Percentiles rank a stretch among this genome's conserved stretches.
These are phyloP conservation scores for Trididemnum clinides DNA, from an alignment of 23 tunicate species.

Conservation along the genomic window DNA sequence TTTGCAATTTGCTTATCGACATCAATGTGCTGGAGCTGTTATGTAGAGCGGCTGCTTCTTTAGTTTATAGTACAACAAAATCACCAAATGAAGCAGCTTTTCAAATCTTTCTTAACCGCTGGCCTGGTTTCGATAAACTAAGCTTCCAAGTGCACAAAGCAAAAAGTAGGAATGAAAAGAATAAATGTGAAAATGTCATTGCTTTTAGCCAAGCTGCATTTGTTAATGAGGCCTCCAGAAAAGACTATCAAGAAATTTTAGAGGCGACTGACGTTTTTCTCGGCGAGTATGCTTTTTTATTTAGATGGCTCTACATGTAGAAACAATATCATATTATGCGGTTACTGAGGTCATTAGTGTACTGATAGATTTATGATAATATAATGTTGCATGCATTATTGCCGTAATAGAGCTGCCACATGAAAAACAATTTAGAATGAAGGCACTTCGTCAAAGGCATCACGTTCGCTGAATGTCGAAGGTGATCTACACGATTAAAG, in stretches of 20 bases:
- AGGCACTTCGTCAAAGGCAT: background rate
- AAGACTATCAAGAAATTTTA: conserved; percentile 15
- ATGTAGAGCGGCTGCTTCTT: too few relatives aligned
- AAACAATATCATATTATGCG: too few relatives aligned
- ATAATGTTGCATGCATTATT: too few relatives aligned
- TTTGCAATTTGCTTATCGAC: conserved; percentile 1
- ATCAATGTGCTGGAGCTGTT: too few relatives aligned
- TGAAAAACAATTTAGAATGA: background rate
- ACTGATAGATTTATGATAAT: too few relatives aligned
- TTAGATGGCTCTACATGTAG: background rate
- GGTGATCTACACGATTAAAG: conserved; percentile 3
- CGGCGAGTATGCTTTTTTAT: background rate
- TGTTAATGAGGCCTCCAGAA: background rate
- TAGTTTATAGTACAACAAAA: background rate
- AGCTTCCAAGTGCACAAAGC: background rate
- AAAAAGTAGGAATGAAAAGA: background rate
- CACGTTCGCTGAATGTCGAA: conserved; percentile 1
- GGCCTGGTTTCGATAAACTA: background rate
- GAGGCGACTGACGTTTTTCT: background rate
- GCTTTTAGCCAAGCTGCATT: conserved; percentile 11
- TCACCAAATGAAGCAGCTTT: conserved; percentile 7
- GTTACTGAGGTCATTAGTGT: too few relatives aligned
- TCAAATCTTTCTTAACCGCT: background rate
- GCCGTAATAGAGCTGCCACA: background rate
- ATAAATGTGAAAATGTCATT: background rate